Evolutionary conservation across 2,797 vertebrate genomes (phyloP).

Genomic region (Cichlasoma orientale): DNA sequence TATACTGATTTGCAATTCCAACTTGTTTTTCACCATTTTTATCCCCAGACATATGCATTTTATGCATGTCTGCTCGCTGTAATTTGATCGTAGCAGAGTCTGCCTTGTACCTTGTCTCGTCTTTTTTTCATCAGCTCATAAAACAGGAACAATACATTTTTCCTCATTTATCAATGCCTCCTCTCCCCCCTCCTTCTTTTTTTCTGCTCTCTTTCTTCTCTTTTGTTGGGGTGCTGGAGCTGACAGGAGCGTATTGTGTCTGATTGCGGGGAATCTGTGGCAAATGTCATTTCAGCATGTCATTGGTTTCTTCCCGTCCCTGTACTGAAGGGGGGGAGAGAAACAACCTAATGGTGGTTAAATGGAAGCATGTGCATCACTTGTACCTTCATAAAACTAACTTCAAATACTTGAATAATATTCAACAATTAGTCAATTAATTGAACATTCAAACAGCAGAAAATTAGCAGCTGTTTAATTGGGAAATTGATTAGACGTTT

Average conservation of each 20-base stretch:
- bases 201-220: slow-evolving; percentile 19
- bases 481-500: slow-evolving; percentile 17
- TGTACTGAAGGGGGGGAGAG: too few species aligned
- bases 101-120: slow-evolving; percentile 53
- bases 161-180: slow-evolving; percentile 53
- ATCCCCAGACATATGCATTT: slow-evolving; percentile 32
- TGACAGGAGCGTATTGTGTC: slow-evolving; percentile 46
- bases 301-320: slow-evolving; percentile 4
- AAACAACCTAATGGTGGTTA: not conserved
- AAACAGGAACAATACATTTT: slow-evolving; percentile 59
- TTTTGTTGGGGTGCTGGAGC: slow-evolving; percentile 33
- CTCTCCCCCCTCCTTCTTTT: not conserved
- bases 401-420: not conserved
- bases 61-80: slow-evolving; percentile 42
- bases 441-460: slow-evolving; percentile 15
- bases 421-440: slow-evolving; percentile 21
- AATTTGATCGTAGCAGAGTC: slow-evolving; percentile 49
- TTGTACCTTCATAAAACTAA: slow-evolving; percentile 1
- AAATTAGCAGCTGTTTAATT: slow-evolving; percentile 26
- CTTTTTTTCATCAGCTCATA: slow-evolving; percentile 56
- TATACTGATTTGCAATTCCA: slow-evolving; percentile 44
- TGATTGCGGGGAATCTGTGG: slow-evolving; percentile 40
- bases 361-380: not conserved
- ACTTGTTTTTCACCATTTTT: slow-evolving; percentile 25
- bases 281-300: slow-evolving; percentile 24